phyloP scores from a whole-genome alignment of 23 tunicate species.

The Styela clava region DNA sequence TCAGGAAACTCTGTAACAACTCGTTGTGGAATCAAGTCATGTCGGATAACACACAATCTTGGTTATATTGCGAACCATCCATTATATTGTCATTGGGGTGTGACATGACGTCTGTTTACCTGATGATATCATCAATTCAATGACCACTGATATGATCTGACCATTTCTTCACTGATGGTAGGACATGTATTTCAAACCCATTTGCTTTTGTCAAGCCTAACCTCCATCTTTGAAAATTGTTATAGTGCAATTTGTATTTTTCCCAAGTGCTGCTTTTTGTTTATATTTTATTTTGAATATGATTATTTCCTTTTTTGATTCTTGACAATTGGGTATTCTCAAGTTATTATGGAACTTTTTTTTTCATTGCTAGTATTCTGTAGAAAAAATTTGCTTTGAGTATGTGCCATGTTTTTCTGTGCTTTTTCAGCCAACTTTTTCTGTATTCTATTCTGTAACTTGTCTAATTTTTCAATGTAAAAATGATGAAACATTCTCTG shows the following conservation, averaged over 20 bases:
- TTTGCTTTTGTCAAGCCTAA: neutral
- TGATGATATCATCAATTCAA: neutral
- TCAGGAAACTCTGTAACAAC: slow-evolving; percentile 16
- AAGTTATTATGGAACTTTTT: too few species aligned
- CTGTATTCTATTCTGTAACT: too few species aligned
- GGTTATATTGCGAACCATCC: slow-evolving; percentile 10
- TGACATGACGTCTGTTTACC: neutral
- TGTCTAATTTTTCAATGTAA: too few species aligned
- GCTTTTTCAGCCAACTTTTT: too few species aligned
- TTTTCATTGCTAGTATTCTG: too few species aligned
- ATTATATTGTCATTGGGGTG: slow-evolving; percentile 24
- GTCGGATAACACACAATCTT: slow-evolving; percentile 6
- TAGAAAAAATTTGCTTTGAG: too few species aligned
- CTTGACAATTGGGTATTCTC: too few species aligned
- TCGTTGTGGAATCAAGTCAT: slow-evolving; percentile 23
- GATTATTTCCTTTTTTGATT: too few species aligned
- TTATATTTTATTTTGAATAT: too few species aligned
- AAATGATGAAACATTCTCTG: too few species aligned
- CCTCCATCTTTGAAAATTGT: neutral
- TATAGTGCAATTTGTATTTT: neutral
- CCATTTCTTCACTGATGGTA: neutral
- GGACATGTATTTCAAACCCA: too few species aligned
- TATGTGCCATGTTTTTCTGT: too few species aligned
- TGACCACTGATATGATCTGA: neutral
- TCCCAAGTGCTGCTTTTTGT: neutral